A percentile compares a stretch with the other conserved stretches of the same genome.
Evolutionary conservation across 2,113 vertebrate species (phyloP).

Genomic region (Elephantulus edwardii): DNA sequence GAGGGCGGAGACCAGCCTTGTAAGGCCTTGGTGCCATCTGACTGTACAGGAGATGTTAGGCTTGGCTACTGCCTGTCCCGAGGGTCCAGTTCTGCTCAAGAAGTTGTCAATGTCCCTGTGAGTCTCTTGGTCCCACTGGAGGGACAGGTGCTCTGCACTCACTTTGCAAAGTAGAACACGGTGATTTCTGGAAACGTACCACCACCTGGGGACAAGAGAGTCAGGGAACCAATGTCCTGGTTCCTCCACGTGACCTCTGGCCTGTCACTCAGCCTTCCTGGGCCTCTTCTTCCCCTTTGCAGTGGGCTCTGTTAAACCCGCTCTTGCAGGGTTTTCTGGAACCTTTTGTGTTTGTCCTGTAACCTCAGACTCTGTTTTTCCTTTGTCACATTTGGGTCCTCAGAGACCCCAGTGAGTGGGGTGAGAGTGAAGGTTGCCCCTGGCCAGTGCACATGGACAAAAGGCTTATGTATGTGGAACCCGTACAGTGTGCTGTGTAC

Average conservation of each 20-base stretch:
- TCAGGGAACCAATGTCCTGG: too few species aligned
- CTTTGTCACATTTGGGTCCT: neutral
- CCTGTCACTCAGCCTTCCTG: neutral
- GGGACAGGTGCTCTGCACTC: slow-evolving; percentile 47
- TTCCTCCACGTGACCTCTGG: slow-evolving; percentile 11
- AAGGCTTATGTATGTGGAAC: accelerated
- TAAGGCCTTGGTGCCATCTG: neutral
- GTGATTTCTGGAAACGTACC: slow-evolving; percentile 30
- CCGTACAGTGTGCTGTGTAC: accelerated
- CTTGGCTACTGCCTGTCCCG: accelerated
- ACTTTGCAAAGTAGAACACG: slow-evolving; percentile 37
- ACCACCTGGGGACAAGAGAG: accelerated
- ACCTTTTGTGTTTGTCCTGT: neutral
- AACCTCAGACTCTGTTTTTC: neutral
- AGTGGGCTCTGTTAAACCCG: neutral
- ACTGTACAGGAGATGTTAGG: too few species aligned
- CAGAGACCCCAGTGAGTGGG: neutral
- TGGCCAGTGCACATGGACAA: neutral
- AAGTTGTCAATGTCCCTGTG: neutral
- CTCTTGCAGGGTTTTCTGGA: neutral
- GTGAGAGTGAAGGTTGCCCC: neutral
- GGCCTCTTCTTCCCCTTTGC: neutral
- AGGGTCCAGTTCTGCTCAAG: neutral
- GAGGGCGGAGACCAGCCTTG: neutral
- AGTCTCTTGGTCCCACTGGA: neutral